Base-by-base conservation (phyloP, 2,888 invertebrate species). In the Uloborus plumipes region DNA sequence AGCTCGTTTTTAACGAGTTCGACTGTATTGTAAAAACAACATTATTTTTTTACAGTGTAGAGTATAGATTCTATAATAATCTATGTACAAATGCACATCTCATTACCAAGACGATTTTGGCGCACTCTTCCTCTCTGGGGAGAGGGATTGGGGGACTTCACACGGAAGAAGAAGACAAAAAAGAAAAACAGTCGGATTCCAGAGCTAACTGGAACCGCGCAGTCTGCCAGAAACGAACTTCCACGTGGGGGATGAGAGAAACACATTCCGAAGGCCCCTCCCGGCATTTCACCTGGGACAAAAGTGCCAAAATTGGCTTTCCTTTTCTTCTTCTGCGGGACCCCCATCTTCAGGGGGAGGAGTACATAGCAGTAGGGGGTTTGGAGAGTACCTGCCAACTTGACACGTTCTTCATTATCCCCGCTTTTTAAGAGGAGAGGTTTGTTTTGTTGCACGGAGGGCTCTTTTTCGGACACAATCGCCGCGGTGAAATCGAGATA, bases 231-330 rank as follows among this genome's bases (percentile, higher is more conserved):
- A 58, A 80, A 50, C 79, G 79, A 31, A 51, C 31, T 20, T n/a
- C 31, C 47, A 18, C 22, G n/a, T 31, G 50, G 61, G 51, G 50
- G 50, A 26, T 26, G 50, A 26, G 18, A 50, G 62, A 50, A 62
- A 22, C 2, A 65, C 76, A 76, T 76, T 76, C 76, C 62, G 31
- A 11, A 4, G 61, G 6, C 71, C 69, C 71, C 74, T 64, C 78
- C 78, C 71, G 58, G 64, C 73, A 67, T 79, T 79, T 79, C 79
- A 73, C 71, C 70, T 61, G 50, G 66, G 55, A 70, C 70, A 79
- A 79, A 79, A 73, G 72, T 79, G 67, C 72, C 67, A 72, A 79
- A 79, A 79, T 78, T 71, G 78, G 78, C 70, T 78, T 65, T 31
- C 61, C 47, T 72, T 61, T 50, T 65, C 20, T 49, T 49, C 49